These are phyloP conservation scores for Rhea americana DNA, from an alignment of 2,113 vertebrate species.

Conservation along the genomic window DNA sequence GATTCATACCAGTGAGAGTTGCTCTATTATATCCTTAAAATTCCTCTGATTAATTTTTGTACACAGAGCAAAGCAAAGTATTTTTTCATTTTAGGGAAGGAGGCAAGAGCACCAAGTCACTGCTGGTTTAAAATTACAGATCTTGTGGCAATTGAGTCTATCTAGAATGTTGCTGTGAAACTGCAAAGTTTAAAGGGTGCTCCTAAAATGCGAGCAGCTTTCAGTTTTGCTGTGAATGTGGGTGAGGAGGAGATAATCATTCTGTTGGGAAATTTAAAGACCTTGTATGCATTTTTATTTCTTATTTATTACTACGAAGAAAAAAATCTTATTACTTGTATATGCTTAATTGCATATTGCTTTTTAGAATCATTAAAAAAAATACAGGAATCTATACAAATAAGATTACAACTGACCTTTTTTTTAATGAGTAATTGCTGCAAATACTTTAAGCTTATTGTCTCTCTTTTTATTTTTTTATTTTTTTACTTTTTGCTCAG, in stretches of 20 bases:
- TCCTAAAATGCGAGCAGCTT: not conserved
- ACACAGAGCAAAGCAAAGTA: not conserved
- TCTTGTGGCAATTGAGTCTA: not conserved
- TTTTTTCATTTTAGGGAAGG: not conserved
- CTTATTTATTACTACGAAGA: not conserved
- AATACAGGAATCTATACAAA: not conserved
- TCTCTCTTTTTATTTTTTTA: not conserved
- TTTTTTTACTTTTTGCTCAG: not conserved
- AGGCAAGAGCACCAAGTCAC: fast-evolving
- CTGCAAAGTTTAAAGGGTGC: not conserved
- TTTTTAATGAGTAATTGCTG: not conserved
- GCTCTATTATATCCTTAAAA: not conserved
- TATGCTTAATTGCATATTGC: not conserved
- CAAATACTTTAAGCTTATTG: not conserved
- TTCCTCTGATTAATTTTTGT: not conserved
- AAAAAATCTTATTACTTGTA: not conserved
- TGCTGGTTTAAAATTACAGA: not conserved
- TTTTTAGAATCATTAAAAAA: not conserved
- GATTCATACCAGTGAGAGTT: not conserved
- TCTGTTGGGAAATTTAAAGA: not conserved
- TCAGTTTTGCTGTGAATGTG: not conserved
- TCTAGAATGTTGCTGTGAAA: not conserved
- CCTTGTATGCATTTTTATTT: not conserved
- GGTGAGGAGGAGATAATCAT: not conserved
- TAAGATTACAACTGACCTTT: not conserved